These are phyloP conservation scores for Entosphenus tridentatus DNA, from an alignment of 2,113 vertebrate genomes.

Conservation along the genomic window DNA sequence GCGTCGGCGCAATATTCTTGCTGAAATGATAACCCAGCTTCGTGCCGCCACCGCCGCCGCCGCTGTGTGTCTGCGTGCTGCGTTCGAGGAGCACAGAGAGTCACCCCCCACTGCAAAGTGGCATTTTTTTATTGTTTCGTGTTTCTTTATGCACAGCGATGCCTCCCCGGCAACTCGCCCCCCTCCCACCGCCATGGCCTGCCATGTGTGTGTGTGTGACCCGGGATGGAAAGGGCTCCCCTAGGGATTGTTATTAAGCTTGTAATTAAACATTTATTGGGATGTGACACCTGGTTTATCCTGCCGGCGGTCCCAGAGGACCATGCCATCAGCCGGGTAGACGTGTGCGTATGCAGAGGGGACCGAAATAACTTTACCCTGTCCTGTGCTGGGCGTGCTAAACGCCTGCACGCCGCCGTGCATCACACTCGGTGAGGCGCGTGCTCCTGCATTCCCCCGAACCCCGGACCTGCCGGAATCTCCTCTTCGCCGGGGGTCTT, in stretches of 20 bases:
- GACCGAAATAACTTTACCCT: background rate
- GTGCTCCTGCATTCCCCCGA: background rate
- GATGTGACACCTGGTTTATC: conserved; percentile 5
- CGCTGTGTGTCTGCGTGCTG: too few relatives aligned
- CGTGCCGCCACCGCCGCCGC: too few relatives aligned
- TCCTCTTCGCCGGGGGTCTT: too few relatives aligned
- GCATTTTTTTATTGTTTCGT: background rate
- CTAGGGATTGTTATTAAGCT: conserved; percentile 2
- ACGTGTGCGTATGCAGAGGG: background rate
- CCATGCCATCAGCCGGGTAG: background rate
- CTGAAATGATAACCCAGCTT: too few relatives aligned
- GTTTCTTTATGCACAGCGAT: conserved; percentile 3
- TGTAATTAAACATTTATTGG: conserved; percentile 5
- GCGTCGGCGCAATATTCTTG: too few relatives aligned
- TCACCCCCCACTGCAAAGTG: too few relatives aligned
- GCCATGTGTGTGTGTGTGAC: conserved; percentile 5
- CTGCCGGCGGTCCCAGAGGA: background rate
- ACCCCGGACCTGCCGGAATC: too few relatives aligned
- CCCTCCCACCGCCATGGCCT: background rate
- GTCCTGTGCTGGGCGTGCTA: background rate
- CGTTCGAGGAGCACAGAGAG: too few relatives aligned
- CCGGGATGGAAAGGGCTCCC: conserved; percentile 1
- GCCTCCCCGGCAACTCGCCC: background rate
- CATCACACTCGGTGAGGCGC: background rate
- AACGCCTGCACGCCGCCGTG: background rate